These are phyloP conservation scores for Calypte anna DNA, from an alignment of 2,113 vertebrate species.

Conservation along the genomic window DNA sequence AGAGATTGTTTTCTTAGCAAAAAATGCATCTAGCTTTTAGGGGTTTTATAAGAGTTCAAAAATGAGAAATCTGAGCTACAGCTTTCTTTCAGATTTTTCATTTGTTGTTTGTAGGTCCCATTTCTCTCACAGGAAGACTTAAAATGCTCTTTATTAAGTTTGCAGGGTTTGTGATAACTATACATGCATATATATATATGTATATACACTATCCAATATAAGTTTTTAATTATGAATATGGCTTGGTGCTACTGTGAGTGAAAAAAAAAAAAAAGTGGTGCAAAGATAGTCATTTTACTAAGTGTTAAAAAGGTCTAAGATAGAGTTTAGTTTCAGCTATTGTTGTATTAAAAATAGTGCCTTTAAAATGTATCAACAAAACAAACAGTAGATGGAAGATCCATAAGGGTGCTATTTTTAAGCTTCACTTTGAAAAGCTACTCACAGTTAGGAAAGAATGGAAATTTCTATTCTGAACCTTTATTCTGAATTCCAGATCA, in stretches of 20 bases:
- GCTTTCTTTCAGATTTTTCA: neutral
- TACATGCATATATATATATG: neutral
- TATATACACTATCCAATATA: neutral
- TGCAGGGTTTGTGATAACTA: neutral
- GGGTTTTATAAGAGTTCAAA: neutral
- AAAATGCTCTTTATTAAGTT: neutral
- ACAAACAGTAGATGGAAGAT: neutral
- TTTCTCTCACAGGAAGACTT: neutral
- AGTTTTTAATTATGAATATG: neutral
- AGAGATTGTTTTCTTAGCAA: constrained; percentile 15
- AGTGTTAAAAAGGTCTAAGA: neutral
- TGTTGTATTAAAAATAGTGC: neutral
- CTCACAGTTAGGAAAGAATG: neutral
- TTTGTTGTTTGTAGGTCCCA: neutral
- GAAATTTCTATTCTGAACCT: neutral
- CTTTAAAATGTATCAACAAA: neutral
- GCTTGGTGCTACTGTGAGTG: neutral
- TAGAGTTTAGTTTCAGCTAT: neutral
- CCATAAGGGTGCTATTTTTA: neutral
- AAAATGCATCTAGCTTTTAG: constrained; percentile 3
- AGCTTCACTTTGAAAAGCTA: neutral
- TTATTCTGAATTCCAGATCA: neutral
- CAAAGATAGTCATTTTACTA: neutral
- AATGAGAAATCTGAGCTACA: neutral
- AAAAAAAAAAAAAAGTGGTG: neutral